Base-by-base conservation (phyloP, 2,888 invertebrate genomes). In the Spodoptera picta region DNA sequence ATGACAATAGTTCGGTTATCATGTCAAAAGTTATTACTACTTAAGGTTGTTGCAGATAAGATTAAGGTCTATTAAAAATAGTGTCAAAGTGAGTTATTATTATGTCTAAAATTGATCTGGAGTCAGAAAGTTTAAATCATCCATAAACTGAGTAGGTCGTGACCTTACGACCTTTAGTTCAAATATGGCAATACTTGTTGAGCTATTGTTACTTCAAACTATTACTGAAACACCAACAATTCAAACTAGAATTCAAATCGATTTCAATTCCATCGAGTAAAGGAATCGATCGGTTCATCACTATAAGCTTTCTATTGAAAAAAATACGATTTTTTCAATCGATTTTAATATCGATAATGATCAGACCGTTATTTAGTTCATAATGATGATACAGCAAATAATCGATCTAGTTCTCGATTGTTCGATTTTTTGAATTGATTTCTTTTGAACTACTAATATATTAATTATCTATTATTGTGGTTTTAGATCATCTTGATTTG, bases 401-500 rank as follows among this genome's bases (percentile, higher is more conserved):
- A 87, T 85, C 83, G 88, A 80, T 87, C 88, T 83, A 89, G 85
- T 90, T 91, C 80, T 73, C 72, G 74, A 86, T 89, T 90, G 88
- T 87, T 80, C 80, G 82, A 85, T 88, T 87, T 89, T 85, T 74
- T 72, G 81, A 84, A 86, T 87, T 83, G 85, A 88, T 86, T 83
- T 82, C 77, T 81, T 2, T 68, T 82, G 59, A 68, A 69, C 63
- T 74, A 67, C 63, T 74, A 76, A 77, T 75, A 63, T 73, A 52
- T 47, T 47, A 19, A 24, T 36, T 47, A 55, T 75, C 69, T 67
- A 53, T 74, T 70, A 65, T 68, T 63, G 60, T 52, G 44, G 44
- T 66, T 72, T 57, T 60, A 45, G 65, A 6, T 12, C 52, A 75
- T 72, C 61, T 72, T 49, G 68, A 65, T 65, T 68, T 61, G 14